These are phyloP conservation scores for Lydus trimaculatus DNA, from an alignment of 2,888 invertebrate species.

Conservation along the genomic window DNA sequence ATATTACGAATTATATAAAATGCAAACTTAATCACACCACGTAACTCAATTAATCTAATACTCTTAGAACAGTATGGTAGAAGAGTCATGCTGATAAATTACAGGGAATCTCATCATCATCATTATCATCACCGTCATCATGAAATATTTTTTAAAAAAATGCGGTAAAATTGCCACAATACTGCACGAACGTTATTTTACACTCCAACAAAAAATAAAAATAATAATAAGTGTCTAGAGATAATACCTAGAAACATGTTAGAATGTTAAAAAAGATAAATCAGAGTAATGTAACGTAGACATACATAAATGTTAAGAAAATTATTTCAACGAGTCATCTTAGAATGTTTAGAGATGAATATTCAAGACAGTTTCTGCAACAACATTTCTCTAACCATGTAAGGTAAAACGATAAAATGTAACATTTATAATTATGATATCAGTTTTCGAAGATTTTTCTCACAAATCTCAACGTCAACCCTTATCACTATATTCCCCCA, in stretches of 20 bases:
- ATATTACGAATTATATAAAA: constrained; percentile 33
- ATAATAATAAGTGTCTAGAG: not conserved
- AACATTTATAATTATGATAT: not conserved
- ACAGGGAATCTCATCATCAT: constrained; percentile 1
- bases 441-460: not conserved
- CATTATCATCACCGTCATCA: not conserved
- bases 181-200: not conserved
- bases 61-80: not conserved
- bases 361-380: constrained; percentile 1
- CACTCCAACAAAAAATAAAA: not conserved
- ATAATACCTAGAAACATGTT: not conserved
- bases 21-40: constrained; percentile 33
- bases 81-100: constrained; percentile 12
- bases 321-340: constrained; percentile 8
- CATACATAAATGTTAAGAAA: constrained; percentile 3
- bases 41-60: constrained; percentile 34
- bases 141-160: not conserved
- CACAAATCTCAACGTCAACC: not conserved
- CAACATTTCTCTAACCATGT: not conserved
- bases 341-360: constrained; percentile 3
- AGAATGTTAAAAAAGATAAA: not conserved
- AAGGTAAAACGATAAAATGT: not conserved
- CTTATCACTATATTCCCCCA: not conserved
- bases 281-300: constrained; percentile 2
- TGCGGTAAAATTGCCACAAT: not conserved